Base-by-base conservation (phyloP, 30 jellyfish, hydroid and myxozoan genomes). In the Aurelia aurita region DNA sequence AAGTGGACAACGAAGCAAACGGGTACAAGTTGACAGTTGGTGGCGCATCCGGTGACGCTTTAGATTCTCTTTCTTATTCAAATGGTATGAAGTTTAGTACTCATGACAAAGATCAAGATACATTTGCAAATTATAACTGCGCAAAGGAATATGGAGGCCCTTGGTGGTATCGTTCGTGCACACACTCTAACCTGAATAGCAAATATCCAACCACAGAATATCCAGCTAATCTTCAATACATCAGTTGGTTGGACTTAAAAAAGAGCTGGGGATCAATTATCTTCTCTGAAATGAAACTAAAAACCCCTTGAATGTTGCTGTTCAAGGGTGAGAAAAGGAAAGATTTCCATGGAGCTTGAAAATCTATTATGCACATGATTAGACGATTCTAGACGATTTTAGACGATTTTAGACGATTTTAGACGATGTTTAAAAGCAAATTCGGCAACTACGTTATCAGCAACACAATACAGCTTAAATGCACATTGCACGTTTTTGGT, bases 201-300 rank as follows among this genome's bases (percentile, higher is more conserved):
- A 19, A 6, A 3, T 61, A 22, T 22, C 29, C 29, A 14, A 18
- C 73, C 15, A 3, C 14, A n/a, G 51, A 22, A 11, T 16, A 16
- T 19, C 34, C n/a, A n/a, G n/a, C n/a, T n/a, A n/a, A n/a, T 21
- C 29, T 3, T 58, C 47, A 32, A 14, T 61, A 18, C 8, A 14
- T 14, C 19, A 16, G 73, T 22, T 61, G 73, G 73, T 16, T 1
- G 2, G 7, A 5, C 15, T 8, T 39, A 4, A 39, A 22, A 14
- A 7, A 39, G 19, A 19, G 19, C 20, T 22, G 6, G 8, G 73
- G 49, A 3, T 5, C n/a, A 8, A 22, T 61, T 22, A 22, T 4
- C 16, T 61, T 22, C 19, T 61, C 73, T 21, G 73, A 61, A 61
- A 61, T 61, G 73, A 61, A 61, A 22, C 16, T 61, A 32, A 61